Conservation (phyloP, 2,888 invertebrate species). For the Rotaria magnacalcarata region DNA sequence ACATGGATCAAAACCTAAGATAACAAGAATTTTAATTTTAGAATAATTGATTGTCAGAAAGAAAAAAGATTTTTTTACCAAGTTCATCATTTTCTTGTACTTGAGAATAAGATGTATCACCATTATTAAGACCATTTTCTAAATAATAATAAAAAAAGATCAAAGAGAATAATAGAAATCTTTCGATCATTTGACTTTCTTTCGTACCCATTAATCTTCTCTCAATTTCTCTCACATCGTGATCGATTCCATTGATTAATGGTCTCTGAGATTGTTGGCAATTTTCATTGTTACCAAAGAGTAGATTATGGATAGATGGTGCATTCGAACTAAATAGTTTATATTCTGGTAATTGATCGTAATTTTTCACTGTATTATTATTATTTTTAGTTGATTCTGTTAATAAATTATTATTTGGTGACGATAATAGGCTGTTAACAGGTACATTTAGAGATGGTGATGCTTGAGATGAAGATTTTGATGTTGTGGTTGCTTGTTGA, state of each 20-base stretch:
- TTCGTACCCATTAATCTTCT: conserved; percentile 16
- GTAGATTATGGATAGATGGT: conserved; percentile 5
- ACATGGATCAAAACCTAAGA: conserved; percentile 28
- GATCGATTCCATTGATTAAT: neutral
- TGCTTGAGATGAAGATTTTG: neutral
- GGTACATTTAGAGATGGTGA: neutral
- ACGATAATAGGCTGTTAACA: neutral
- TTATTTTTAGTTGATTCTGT: neutral
- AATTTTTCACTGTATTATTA: conserved; percentile 22
- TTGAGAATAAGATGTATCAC: conserved; percentile 21
- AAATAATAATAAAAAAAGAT: neutral
- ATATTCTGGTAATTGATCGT: conserved; percentile 28
- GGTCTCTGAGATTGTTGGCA: conserved; percentile 7
- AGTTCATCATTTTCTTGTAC: conserved; percentile 32
- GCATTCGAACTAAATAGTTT: conserved; percentile 23
- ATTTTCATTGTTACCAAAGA: conserved; percentile 19
- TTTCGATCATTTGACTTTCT: neutral
- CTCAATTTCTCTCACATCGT: neutral
- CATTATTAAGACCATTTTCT: conserved; percentile 21
- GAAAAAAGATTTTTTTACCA: neutral
- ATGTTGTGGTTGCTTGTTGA: neutral
- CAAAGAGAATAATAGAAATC: neutral
- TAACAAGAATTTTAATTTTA: neutral
- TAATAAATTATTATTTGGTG: neutral
- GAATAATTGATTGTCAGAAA: no score